Percentiles rank a stretch among this genome's conserved stretches.
phyloP scores from a whole-genome alignment of 2,888 invertebrate species.

The Phytoseiulus persimilis region DNA sequence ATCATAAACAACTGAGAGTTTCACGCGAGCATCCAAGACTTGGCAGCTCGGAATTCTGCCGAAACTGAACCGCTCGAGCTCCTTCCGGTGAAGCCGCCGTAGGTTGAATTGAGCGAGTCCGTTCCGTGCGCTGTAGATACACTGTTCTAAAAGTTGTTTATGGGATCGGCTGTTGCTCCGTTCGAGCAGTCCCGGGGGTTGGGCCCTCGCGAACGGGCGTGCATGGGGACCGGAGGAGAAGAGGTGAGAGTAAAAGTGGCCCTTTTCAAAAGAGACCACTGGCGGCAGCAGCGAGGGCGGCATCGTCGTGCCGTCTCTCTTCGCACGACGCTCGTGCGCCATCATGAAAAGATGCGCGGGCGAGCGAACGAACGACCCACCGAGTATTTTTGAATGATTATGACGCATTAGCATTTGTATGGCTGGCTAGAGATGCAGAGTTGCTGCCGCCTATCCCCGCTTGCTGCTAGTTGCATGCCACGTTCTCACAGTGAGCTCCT shows the following conservation, averaged over 20 bases:
- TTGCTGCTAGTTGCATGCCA: background rate
- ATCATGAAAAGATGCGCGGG: background rate
- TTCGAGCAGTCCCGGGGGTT: background rate
- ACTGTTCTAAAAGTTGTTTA: background rate
- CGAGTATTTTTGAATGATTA: conserved; percentile 36
- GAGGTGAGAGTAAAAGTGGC: background rate
- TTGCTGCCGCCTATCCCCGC: background rate
- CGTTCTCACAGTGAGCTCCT: background rate
- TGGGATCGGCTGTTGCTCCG: background rate
- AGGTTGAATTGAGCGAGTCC: background rate
- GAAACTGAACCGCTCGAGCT: too few relatives aligned
- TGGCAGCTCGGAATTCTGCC: too few relatives aligned
- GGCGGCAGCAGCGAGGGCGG: background rate
- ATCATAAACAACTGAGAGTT: too few relatives aligned
- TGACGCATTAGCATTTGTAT: conserved; percentile 38
- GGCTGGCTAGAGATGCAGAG: background rate
- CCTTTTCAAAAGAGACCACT: conserved; percentile 1
- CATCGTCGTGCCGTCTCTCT: background rate
- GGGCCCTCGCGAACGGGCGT: too few relatives aligned
- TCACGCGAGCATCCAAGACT: too few relatives aligned
- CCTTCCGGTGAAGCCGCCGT: too few relatives aligned
- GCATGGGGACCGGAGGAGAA: background rate
- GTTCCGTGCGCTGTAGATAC: background rate
- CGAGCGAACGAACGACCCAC: background rate
- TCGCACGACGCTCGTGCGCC: background rate